These are phyloP conservation scores for Chromis chromis DNA, from an alignment of 2,797 vertebrate genomes.

Conservation along the genomic window DNA sequence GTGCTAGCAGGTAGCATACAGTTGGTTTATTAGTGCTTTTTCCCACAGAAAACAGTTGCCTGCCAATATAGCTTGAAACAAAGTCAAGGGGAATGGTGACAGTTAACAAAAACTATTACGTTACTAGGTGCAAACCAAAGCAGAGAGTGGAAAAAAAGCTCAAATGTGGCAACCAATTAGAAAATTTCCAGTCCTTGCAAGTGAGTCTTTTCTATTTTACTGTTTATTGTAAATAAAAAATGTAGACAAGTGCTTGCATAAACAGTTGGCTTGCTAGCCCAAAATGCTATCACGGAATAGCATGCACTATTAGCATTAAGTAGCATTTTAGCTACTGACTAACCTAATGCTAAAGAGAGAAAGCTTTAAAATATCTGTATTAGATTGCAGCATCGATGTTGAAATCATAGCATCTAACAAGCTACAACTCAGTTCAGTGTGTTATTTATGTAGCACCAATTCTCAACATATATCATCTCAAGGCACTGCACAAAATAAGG, in stretches of 20 bases:
- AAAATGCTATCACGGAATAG: background rate
- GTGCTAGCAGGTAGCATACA: background rate
- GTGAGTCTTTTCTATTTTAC: too few species aligned
- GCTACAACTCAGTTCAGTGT: too few species aligned
- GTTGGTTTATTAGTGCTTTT: background rate
- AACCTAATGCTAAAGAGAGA: background rate
- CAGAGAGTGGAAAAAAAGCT: background rate
- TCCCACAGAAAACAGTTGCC: background rate
- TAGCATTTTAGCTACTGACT: background rate
- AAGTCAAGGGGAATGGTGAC: background rate
- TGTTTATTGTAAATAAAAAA: background rate
- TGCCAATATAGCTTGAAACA: background rate
- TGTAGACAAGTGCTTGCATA: background rate
- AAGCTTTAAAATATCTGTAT: too few species aligned
- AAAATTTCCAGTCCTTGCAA: too few species aligned
- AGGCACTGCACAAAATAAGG: too few species aligned
- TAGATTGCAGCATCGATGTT: too few species aligned
- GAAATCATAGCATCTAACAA: too few species aligned
- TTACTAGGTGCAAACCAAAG: background rate
- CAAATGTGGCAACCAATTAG: too few species aligned
- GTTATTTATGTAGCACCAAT: too few species aligned
- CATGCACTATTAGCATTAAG: background rate
- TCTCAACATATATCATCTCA: too few species aligned
- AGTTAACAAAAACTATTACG: background rate
- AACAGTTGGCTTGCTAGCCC: conserved; percentile 1